Evolutionary conservation across 2,797 vertebrate species (phyloP).

Genomic region (Anisognathus igniventris): DNA sequence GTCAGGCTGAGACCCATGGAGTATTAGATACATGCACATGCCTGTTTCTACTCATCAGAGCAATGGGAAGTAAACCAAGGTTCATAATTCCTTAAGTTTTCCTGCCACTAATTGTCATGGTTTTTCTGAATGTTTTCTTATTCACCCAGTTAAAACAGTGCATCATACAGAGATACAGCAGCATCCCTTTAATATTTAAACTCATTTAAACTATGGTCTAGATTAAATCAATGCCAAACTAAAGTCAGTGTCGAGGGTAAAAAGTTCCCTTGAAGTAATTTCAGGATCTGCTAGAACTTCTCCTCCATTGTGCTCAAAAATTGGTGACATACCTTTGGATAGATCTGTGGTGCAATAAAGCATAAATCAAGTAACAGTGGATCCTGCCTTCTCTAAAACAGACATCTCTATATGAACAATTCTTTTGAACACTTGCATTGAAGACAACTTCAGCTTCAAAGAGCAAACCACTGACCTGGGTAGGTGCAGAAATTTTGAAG

Average conservation of each 20-base stretch:
- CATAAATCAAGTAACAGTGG: not conserved
- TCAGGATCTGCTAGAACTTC: not conserved
- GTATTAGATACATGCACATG: not conserved
- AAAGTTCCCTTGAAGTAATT: not conserved
- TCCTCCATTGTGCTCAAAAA: not conserved
- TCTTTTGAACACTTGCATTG: not conserved
- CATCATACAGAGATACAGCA: not conserved
- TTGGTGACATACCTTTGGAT: not conserved
- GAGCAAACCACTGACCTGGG: not conserved
- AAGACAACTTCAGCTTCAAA: conserved; percentile 37
- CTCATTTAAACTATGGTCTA: not conserved
- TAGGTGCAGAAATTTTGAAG: not conserved
- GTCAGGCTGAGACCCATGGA: not conserved
- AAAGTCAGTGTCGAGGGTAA: not conserved
- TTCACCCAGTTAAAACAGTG: not conserved
- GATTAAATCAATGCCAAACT: not conserved
- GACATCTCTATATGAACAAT: not conserved
- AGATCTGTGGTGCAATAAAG: not conserved
- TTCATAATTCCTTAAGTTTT: not conserved
- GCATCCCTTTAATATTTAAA: not conserved
- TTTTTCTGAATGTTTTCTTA: not conserved
- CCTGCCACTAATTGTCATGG: not conserved
- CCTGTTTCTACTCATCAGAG: not conserved
- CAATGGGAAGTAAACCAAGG: not conserved
- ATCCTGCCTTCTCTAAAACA: not conserved